phyloP scores from a whole-genome alignment of 1,140 invertebrate species.

The Macrosteles quadrilineatus region DNA sequence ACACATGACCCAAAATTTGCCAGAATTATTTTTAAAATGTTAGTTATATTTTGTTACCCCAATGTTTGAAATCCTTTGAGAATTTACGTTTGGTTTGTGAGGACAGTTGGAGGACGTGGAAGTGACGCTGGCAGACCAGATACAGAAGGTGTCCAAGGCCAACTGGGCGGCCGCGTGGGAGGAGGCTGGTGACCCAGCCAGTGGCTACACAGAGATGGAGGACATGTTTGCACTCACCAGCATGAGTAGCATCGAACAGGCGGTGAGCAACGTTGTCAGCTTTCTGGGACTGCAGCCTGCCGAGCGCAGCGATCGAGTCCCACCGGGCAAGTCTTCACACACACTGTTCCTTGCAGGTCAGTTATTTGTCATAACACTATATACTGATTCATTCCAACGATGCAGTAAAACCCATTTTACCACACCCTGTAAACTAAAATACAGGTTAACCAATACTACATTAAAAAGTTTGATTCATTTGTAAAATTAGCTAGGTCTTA shows the following conservation, averaged over 20 bases:
- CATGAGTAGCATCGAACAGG: slow-evolving; percentile 79
- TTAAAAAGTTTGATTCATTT: background rate
- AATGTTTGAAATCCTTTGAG: too few relatives aligned
- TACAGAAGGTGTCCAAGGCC: slow-evolving; percentile 79
- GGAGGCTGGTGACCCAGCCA: slow-evolving; percentile 51
- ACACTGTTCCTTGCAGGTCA: slow-evolving; percentile 75
- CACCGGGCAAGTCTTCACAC: slow-evolving; percentile 81
- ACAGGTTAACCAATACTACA: background rate
- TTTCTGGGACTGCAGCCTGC: slow-evolving; percentile 88
- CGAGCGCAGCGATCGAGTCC: slow-evolving; percentile 82
- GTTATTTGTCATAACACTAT: too few relatives aligned
- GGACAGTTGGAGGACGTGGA: slow-evolving; percentile 89
- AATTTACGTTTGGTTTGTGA: too few relatives aligned
- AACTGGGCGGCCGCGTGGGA: slow-evolving; percentile 79
- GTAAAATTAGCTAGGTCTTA: background rate
- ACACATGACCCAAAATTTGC: too few relatives aligned
- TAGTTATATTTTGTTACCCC: too few relatives aligned
- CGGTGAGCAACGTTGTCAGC: slow-evolving; percentile 82
- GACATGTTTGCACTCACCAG: slow-evolving; percentile 88
- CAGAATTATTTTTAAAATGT: too few relatives aligned
- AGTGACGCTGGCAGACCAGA: slow-evolving; percentile 85
- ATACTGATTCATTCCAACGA: too few relatives aligned
- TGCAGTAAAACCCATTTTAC: background rate
- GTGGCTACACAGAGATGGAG: slow-evolving; percentile 72
- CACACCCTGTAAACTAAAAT: background rate